Evolutionary conservation across 2,113 vertebrate species (phyloP).

Genomic region (Acinonyx jubatus): DNA sequence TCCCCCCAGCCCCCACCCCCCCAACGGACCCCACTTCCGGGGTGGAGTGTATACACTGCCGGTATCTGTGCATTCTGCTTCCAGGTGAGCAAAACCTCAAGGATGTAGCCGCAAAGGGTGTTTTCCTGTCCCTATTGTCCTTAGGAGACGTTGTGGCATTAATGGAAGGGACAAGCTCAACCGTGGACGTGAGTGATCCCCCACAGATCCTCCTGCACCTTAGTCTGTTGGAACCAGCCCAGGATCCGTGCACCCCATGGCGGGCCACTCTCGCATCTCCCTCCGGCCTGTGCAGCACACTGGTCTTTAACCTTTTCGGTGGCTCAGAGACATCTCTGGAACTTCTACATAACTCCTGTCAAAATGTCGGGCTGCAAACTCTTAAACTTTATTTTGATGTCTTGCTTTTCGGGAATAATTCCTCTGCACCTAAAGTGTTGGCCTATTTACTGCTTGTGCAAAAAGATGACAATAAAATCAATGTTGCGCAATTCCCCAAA

Average conservation of each 20-base stretch:
- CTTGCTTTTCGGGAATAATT: slow-evolving; percentile 90
- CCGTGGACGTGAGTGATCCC: not conserved
- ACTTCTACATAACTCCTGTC: slow-evolving; percentile 81
- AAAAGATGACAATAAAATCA: slow-evolving; percentile 89
- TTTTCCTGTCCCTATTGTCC: not conserved
- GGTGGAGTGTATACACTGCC: not conserved
- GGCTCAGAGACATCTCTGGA: slow-evolving; percentile 78
- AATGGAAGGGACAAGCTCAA: not conserved
- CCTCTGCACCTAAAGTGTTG: slow-evolving; percentile 86
- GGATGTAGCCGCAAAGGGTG: not conserved
- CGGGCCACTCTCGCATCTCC: not conserved
- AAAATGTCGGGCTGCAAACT: slow-evolving; percentile 81
- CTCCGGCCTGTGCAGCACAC: slow-evolving; percentile 60
- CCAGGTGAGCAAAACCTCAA: not conserved
- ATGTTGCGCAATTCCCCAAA: slow-evolving; percentile 83
- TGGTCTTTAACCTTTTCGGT: slow-evolving; percentile 83
- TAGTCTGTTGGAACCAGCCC: too few relatives aligned
- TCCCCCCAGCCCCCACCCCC: fast-evolving
- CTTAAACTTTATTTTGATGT: slow-evolving; percentile 88
- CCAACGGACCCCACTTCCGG: not conserved
- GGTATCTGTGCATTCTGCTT: not conserved
- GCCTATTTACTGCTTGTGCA: slow-evolving; percentile 87
- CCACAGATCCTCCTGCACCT: not conserved
- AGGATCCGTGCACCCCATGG: fast-evolving
- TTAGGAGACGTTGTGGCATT: not conserved